Conservation (phyloP, 2,888 invertebrate genomes). For the Lycia hirtaria region DNA sequence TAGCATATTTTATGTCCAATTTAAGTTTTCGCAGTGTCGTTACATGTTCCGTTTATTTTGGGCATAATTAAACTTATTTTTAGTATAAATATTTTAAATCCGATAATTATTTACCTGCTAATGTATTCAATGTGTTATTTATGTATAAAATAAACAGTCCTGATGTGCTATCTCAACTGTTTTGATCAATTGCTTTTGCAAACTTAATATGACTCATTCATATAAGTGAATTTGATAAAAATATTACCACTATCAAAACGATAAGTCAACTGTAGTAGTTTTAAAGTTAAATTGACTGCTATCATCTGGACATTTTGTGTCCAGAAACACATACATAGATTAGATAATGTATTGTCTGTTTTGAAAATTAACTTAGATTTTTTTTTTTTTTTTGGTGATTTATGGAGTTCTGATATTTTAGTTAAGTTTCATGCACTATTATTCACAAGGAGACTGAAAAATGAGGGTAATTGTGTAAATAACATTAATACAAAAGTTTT, state of each 20-base stretch:
- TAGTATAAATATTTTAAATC: background rate
- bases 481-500: background rate
- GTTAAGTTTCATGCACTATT: too few species aligned
- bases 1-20: constrained; percentile 61
- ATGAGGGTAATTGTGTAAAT: too few species aligned
- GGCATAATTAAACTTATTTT: constrained; percentile 25
- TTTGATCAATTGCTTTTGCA: too few species aligned
- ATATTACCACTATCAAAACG: constrained; percentile 3
- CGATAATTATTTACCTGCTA: background rate
- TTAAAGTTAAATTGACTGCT: background rate
- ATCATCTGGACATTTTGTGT: too few species aligned
- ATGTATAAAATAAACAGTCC: too few species aligned
- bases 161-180: too few species aligned
- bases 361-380: too few species aligned
- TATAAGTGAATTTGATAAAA: background rate
- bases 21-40: constrained; percentile 32
- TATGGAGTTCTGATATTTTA: too few species aligned
- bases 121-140: background rate
- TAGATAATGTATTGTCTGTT: too few species aligned
- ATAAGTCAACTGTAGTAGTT: background rate
- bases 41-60: constrained; percentile 26
- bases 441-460: too few species aligned
- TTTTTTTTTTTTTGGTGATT: too few species aligned
- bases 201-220: constrained; percentile 4
- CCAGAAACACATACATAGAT: too few species aligned